Evolutionary conservation across 2,797 vertebrate species (phyloP), one percentile per base, ranked within the genome.

Genomic region (Lemur catta): DNA sequence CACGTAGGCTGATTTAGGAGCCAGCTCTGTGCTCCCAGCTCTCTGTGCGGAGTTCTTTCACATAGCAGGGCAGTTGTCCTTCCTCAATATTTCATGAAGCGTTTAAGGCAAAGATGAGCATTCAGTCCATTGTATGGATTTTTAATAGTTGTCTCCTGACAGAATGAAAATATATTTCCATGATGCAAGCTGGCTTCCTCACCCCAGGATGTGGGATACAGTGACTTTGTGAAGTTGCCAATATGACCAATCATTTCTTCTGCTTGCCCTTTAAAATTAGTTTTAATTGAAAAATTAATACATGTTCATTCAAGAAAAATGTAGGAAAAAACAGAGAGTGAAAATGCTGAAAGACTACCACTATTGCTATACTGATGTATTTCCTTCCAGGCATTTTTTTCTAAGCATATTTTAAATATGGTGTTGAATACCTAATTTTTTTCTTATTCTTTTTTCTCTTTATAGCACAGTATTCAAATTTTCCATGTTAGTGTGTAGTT

Each of bases 261-360:
- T 52, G 22, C 55, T 85, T 84, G 43, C 17, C 15, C 82, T 97
- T 96, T 57, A 46, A n/a, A 90, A 85, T 79, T 10, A 30, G 41
- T 65, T 67, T 93, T 78, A 33, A 84, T 76, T 94, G 9, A 94
- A 92, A 97, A 95, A 72, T 74, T 48, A 93, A 69, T 15, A 59
- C 17, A 84, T 20, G 17, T 82, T 87, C 33, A 28, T 71, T 85
- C 24, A 74, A 90, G 35, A 90, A 92, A 93, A 95, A 97, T 22
- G 9, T 46, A 75, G 38, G 57, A 92, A 75, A 59, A 82, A 38
- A 30, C 8, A 72, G 1, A 52, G 24, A 41, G 30, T 80, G 2
- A 84, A 81, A 89, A 28, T 89, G 10, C 63, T 72, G n/a, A 59
- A 81, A 76, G 46, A 69, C 38, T 61, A 33, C 18, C 48, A 28